phyloP scores from a whole-genome alignment of 2,888 invertebrate genomes.

The Sinopyrophorus schimmeli region DNA sequence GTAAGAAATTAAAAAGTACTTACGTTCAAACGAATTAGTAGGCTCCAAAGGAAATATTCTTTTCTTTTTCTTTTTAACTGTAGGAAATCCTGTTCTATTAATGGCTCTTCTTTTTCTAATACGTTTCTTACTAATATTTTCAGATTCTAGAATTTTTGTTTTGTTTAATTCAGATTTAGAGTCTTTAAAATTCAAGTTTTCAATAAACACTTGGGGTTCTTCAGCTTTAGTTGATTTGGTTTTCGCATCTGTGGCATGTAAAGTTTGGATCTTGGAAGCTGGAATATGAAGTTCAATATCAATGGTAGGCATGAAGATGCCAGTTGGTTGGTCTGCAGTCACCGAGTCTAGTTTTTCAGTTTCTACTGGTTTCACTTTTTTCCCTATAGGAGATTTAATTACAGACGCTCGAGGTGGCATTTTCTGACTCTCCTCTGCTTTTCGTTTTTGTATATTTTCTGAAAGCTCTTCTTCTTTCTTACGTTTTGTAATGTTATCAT shows the following conservation, averaged over 20 bases:
- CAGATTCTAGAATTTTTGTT: conserved; percentile 16
- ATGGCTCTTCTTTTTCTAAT: conserved; percentile 72
- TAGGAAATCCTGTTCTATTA: conserved; percentile 88
- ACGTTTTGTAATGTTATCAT: conserved; percentile 46
- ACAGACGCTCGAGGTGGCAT: conserved; percentile 61
- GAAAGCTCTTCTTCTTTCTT: conserved; percentile 7
- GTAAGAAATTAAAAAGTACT: neutral
- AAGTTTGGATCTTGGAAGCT: conserved; percentile 22
- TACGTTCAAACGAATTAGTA: neutral
- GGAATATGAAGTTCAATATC: conserved; percentile 64
- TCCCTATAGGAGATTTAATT: conserved; percentile 62
- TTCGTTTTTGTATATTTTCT: no score
- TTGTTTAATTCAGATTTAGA: conserved; percentile 56
- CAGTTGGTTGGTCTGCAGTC: conserved; percentile 59
- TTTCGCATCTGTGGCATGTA: conserved; percentile 5
- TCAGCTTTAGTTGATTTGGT: conserved; percentile 7
- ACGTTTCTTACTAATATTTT: conserved; percentile 52
- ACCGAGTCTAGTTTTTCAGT: conserved; percentile 52
- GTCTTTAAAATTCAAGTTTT: conserved; percentile 17
- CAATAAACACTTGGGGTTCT: conserved; percentile 15
- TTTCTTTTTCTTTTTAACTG: conserved; percentile 80
- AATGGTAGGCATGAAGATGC: conserved; percentile 71
- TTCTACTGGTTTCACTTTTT: conserved; percentile 57
- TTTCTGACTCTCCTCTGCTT: conserved; percentile 34
- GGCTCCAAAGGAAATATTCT: conserved; percentile 50